Evolutionary conservation across 2,113 vertebrate genomes (phyloP).

Genomic region (Acinonyx jubatus): DNA sequence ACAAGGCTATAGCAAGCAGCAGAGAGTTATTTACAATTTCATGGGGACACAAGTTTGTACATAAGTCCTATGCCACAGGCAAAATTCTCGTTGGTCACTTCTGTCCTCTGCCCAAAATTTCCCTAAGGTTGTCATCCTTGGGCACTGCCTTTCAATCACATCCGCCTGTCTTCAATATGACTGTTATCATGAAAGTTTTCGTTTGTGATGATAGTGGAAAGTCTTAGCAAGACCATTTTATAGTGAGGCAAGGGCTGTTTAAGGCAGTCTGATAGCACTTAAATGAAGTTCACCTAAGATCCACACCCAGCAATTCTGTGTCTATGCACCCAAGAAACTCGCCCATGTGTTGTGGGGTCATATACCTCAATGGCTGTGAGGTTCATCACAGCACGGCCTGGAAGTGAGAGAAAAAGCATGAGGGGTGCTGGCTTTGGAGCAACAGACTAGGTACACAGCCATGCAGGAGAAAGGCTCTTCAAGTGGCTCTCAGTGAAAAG

Average conservation of each 20-base stretch:
- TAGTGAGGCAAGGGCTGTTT: background rate
- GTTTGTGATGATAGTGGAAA: background rate
- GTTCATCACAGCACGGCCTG: background rate
- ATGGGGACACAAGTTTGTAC: background rate
- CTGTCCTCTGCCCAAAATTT: background rate
- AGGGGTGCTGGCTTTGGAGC: background rate
- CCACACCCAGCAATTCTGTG: too few relatives aligned
- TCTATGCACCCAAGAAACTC: background rate
- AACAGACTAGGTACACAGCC: rapidly evolving
- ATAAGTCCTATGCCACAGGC: background rate
- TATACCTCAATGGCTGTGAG: rapidly evolving
- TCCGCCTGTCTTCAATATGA: background rate
- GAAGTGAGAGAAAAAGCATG: too few relatives aligned
- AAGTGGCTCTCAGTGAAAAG: background rate
- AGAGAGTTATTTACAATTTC: background rate
- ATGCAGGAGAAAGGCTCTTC: background rate
- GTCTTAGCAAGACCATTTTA: background rate
- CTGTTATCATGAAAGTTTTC: background rate
- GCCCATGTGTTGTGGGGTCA: rapidly evolving
- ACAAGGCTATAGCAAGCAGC: background rate
- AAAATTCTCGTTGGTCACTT: background rate
- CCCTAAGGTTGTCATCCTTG: background rate
- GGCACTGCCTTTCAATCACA: background rate
- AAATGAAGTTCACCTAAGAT: too few relatives aligned
- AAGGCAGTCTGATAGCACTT: background rate